phyloP scores from a whole-genome alignment of 2,113 vertebrate genomes.

The Esox niger region DNA sequence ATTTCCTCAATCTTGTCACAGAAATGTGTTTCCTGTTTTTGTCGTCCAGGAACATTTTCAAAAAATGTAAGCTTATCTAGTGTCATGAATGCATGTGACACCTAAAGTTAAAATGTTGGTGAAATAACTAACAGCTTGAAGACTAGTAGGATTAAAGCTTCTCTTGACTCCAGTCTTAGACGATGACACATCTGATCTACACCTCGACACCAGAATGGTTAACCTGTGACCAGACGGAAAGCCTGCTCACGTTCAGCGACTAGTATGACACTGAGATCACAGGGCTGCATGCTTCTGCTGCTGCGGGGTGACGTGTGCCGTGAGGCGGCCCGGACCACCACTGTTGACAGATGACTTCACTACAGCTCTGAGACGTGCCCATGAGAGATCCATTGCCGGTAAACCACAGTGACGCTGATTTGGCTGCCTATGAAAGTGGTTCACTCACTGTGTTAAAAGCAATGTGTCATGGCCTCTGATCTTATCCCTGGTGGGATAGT shows the following conservation, averaged over 20 bases:
- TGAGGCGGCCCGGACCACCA: conserved; percentile 43
- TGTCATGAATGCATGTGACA: no score
- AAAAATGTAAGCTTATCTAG: no score
- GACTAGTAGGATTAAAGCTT: no score
- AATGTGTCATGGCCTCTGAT: conserved; percentile 19
- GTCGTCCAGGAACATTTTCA: no score
- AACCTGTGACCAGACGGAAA: neutral
- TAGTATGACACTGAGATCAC: neutral
- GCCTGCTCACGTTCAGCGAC: neutral
- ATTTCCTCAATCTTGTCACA: no score
- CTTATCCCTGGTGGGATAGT: conserved; percentile 40
- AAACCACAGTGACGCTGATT: conserved; percentile 28
- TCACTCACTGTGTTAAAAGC: conserved; percentile 26
- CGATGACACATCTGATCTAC: no score
- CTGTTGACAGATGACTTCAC: conserved; percentile 56
- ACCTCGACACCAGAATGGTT: no score
- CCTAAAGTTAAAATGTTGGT: no score
- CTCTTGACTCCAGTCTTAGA: no score
- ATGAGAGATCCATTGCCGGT: conserved; percentile 40
- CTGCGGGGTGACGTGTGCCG: conserved; percentile 36
- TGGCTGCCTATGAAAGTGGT: conserved; percentile 45
- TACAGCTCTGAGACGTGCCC: conserved; percentile 29
- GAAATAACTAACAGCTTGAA: no score
- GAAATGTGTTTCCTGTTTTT: no score
- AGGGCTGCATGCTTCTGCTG: neutral